Evolutionary conservation across 2,113 vertebrate genomes (phyloP).

Genomic region (Halcyon malimbica): DNA sequence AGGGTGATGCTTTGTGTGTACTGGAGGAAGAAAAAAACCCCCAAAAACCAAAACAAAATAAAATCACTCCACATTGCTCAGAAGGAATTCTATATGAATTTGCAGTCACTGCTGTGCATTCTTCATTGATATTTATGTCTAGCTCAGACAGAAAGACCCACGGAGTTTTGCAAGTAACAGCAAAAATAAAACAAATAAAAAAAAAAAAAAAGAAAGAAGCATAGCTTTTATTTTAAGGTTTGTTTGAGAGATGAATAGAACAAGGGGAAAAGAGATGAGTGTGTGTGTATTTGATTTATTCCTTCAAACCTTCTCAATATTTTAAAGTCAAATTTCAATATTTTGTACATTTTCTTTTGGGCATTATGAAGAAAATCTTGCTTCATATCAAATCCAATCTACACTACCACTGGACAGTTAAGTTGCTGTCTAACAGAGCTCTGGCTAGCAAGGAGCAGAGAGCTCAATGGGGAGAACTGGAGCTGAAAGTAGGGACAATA

Average conservation of each 20-base stretch:
- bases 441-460: neutral
- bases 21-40: neutral
- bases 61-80: neutral
- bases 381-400: neutral
- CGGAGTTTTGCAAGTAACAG: neutral
- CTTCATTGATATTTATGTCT: neutral
- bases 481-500: neutral
- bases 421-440: neutral
- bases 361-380: neutral
- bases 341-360: neutral
- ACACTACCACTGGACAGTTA: neutral
- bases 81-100: constrained; percentile 2
- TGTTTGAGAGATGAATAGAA: neutral
- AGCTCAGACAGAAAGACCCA: neutral
- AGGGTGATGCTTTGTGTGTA: neutral
- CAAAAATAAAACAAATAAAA: neutral
- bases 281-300: neutral
- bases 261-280: neutral
- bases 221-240: neutral
- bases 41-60: no score
- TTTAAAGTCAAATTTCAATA: neutral
- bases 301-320: neutral
- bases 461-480: neutral
- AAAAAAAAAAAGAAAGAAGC: neutral
- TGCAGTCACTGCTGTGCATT: neutral